Percentiles rank a stretch among this genome's conserved stretches.
phyloP scores from a whole-genome alignment of 2,888 invertebrate genomes.

The Liposcelis brunnea region DNA sequence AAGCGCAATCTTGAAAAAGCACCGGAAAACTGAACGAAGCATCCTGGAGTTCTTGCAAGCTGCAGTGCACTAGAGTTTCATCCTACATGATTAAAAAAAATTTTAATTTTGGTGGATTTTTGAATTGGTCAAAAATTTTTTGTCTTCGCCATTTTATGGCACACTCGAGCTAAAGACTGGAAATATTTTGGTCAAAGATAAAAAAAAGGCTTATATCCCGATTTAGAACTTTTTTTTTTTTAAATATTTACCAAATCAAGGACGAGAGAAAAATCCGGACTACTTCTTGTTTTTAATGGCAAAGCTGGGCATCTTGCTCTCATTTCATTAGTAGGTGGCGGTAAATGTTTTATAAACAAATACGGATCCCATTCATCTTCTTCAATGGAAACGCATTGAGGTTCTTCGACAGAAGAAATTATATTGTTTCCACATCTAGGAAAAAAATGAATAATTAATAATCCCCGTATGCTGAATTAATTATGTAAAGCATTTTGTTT shows the following conservation, averaged over 20 bases:
- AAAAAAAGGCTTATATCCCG: neutral
- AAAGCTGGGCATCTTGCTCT: slow-evolving; percentile 58
- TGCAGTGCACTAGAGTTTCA: slow-evolving; percentile 91
- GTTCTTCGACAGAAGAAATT: neutral
- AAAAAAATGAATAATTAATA: neutral
- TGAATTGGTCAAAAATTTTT: neutral
- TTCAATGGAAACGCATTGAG: slow-evolving; percentile 15
- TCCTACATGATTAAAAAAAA: slow-evolving; percentile 46
- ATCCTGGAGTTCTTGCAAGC: slow-evolving; percentile 76
- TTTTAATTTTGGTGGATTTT: slow-evolving; percentile 2
- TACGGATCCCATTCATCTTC: slow-evolving; percentile 66
- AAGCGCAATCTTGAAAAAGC: slow-evolving; percentile 64
- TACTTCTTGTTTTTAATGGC: slow-evolving; percentile 79
- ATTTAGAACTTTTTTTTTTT: too few relatives aligned
- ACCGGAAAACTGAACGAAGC: slow-evolving; percentile 90
- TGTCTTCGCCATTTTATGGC: too few relatives aligned
- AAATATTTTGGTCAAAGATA: too few relatives aligned
- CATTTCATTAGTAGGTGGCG: slow-evolving; percentile 62
- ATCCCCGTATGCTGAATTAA: neutral
- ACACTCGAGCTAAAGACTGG: too few relatives aligned
- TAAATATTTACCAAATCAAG: slow-evolving; percentile 53
- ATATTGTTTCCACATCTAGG: slow-evolving; percentile 1
- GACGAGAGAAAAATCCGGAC: slow-evolving; percentile 65
- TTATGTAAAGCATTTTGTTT: too few relatives aligned
- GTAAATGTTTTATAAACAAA: slow-evolving; percentile 79